phyloP scores from a whole-genome alignment of 2,888 invertebrate genomes.

The Leptopilina syphax region DNA sequence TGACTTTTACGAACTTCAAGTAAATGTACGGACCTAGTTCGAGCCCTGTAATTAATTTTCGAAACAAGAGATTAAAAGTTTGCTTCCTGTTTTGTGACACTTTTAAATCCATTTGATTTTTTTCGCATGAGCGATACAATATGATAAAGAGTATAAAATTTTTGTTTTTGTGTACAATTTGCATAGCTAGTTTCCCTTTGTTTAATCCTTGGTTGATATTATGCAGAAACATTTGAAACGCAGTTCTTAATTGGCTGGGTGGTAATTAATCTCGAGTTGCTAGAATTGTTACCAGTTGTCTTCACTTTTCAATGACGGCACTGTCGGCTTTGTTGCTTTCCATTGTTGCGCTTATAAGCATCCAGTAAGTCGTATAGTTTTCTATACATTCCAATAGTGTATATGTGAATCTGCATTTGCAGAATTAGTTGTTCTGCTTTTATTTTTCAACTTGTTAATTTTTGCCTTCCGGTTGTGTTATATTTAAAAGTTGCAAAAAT shows the following conservation, averaged over 20 bases:
- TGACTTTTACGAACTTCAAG: no score
- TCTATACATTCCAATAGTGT: not conserved
- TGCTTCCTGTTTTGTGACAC: not conserved
- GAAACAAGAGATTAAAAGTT: not conserved
- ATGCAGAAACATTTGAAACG: constrained; percentile 30
- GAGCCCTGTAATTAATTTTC: not conserved
- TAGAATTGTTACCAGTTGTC: constrained; percentile 55
- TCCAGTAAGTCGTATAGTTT: not conserved
- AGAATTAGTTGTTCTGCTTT: constrained; percentile 2
- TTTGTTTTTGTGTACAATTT: not conserved
- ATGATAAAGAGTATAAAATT: not conserved
- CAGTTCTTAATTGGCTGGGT: constrained; percentile 64
- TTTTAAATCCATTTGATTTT: not conserved
- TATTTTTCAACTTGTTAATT: constrained; percentile 21
- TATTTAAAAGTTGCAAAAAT: not conserved
- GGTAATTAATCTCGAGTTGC: constrained; percentile 63
- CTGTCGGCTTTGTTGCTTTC: constrained; percentile 34
- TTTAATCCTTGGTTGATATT: constrained; percentile 1
- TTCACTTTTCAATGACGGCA: constrained; percentile 42
- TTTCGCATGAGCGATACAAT: constrained; percentile 11
- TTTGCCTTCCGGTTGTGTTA: not conserved
- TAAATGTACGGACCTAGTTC: no score
- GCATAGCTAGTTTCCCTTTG: not conserved
- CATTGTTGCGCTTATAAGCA: constrained; percentile 37
- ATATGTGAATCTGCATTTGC: constrained; percentile 1